Percentiles rank a stretch among this genome's conserved stretches.
Evolutionary conservation across 2,797 vertebrate genomes (phyloP).

Genomic region (Gallinago stenura): DNA sequence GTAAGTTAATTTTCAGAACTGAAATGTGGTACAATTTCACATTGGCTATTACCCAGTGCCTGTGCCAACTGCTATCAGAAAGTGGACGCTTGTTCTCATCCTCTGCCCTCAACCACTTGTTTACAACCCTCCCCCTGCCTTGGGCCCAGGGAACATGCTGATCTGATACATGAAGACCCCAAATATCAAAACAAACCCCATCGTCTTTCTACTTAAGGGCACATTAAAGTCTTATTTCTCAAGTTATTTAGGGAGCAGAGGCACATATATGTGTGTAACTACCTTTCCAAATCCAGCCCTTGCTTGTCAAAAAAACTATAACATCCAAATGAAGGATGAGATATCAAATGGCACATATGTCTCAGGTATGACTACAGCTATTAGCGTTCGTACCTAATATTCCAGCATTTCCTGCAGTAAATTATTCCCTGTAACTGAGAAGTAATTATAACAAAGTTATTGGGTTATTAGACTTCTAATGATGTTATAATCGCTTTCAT

Average conservation of each 20-base stretch:
- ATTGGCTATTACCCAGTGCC: not conserved
- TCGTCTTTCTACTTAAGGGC: not conserved
- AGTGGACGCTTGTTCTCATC: not conserved
- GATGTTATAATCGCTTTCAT: constrained; percentile 20
- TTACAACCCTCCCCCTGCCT: not conserved
- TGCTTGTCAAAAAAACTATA: not conserved
- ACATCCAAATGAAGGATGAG: not conserved
- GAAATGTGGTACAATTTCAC: not conserved
- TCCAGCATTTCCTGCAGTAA: not conserved
- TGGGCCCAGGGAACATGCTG: fast-evolving
- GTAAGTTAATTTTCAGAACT: not conserved
- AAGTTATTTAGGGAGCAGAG: not conserved
- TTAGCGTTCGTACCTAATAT: not conserved
- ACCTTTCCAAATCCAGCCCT: not conserved
- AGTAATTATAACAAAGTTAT: constrained; percentile 45
- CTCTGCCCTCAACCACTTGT: not conserved
- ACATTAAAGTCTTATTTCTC: not conserved
- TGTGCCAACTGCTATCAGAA: not conserved
- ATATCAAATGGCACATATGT: not conserved
- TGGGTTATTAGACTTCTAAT: constrained; percentile 54
- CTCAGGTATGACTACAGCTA: not conserved
- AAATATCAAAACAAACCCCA: not conserved
- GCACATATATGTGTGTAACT: not conserved
- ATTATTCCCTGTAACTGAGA: constrained; percentile 25
- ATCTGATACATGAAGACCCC: not conserved